Base-by-base conservation (phyloP, 2,113 vertebrate species). In the Mastomys natalensis region DNA sequence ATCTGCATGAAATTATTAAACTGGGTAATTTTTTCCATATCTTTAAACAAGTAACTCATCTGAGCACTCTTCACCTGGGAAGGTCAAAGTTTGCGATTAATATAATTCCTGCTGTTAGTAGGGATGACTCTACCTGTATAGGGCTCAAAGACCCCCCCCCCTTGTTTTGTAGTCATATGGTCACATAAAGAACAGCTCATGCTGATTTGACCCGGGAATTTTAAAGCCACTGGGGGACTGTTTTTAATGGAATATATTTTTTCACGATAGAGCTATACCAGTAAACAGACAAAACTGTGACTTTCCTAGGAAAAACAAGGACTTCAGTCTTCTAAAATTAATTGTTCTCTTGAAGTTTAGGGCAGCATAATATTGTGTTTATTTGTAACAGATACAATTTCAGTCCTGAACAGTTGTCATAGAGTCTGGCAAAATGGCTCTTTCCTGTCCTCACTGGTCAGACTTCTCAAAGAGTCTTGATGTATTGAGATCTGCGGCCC, bases 401-500 rank as follows among this genome's bases (percentile, higher is more conserved):
- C 74, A 90, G 48, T 89, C 43, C 64, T 76, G 73, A 93, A 80
- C 6, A 51, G 5, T 51, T 80, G 74, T 87, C 91, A 34, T 76
- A 3, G 34, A 48, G 40, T 55, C 53, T 89, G 76, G 86, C 16
- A 95, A 95, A 95, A 94, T 64, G 55, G n/a, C 29, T 37, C 66
- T 60, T 86, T 51, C 43, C 58, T 64, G 31, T 40, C 43, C 2
- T 43, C 53, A 26, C 92, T 87, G 40, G n/a, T 90, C 37, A 17
- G 31, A 62, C 51, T 78, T 64, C 89, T 40, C 62, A 58, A 13
- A 55, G 12, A 64, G 37, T 93, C 87, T 90, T 77, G 74, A 62
- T 93, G 51, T 88, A 53, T 60, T 73, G 82, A 97, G 96, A 95
- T 68, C 34, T 94, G 68, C 15, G 92, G 92, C 43, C 45, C 94